phyloP scores from a whole-genome alignment of 1,140 invertebrate genomes.

The Marisa cornuarietis region DNA sequence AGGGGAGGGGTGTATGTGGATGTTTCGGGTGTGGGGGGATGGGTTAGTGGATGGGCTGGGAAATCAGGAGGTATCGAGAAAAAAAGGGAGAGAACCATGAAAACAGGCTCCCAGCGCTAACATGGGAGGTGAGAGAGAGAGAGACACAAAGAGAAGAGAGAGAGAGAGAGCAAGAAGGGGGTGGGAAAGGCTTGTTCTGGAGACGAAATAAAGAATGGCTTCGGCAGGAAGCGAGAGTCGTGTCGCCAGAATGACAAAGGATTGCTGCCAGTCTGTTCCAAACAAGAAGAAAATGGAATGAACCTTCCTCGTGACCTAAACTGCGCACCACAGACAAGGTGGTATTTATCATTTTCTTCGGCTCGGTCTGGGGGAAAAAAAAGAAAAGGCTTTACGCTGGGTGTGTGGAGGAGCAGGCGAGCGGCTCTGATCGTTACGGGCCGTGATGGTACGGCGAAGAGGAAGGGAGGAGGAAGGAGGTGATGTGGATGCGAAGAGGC shows the following conservation, averaged over 20 bases:
- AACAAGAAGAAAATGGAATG: neutral
- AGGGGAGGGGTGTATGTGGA: neutral
- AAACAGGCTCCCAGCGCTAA: no score
- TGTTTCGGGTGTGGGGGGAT: neutral
- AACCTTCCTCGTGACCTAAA: slow-evolving; percentile 1
- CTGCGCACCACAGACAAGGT: neutral
- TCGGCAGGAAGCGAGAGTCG: slow-evolving; percentile 1
- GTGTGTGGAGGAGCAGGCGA: no score
- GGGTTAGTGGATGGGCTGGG: neutral
- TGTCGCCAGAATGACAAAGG: slow-evolving; percentile 7
- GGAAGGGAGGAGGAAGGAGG: neutral
- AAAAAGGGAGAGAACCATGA: neutral
- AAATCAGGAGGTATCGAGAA: neutral
- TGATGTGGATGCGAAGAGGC: neutral
- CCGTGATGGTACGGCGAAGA: neutral
- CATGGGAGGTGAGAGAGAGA: no score
- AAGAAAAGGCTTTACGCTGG: no score
- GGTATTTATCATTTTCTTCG: slow-evolving; percentile 8
- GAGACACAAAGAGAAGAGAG: neutral
- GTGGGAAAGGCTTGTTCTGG: neutral
- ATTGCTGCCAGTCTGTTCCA: neutral
- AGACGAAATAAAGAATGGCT: neutral
- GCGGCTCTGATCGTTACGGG: no score
- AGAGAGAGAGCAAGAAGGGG: neutral
- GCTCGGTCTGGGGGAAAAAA: no score